A percentile compares a stretch with the other conserved stretches of the same genome.
Conservation (phyloP, 92 coral and sea anemone genomes). For the Umimayanthus chanpuru region DNA sequence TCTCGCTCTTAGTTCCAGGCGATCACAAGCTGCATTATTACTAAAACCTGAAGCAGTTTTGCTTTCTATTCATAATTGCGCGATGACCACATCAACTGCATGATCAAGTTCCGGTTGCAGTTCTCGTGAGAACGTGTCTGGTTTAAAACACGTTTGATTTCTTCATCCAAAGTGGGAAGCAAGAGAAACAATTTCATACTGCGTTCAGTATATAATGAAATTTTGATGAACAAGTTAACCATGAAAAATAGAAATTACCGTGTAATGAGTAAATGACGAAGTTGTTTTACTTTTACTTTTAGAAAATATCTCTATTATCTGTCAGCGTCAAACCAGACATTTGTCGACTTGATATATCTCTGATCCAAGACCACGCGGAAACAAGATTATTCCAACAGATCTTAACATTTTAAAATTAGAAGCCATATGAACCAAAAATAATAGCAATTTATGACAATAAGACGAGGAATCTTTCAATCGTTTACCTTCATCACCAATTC, state of each 20-base stretch:
- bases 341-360: background rate
- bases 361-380: background rate
- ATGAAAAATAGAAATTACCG: background rate
- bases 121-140: background rate
- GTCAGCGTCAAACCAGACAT: slow-evolving; percentile 15
- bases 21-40: background rate
- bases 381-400: background rate
- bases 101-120: background rate
- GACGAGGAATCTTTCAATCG: background rate
- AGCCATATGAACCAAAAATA: background rate
- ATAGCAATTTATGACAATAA: background rate
- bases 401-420: background rate
- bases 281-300: too few species aligned
- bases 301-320: too few species aligned
- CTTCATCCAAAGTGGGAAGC: background rate
- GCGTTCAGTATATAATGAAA: background rate
- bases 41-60: background rate
- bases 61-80: background rate
- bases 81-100: background rate
- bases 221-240: background rate
- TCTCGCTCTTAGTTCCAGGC: background rate
- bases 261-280: background rate
- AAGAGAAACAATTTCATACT: background rate
- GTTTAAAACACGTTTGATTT: background rate
- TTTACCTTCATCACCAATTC: slow-evolving; percentile 41